Evolutionary conservation across 1,140 invertebrate genomes (phyloP), one percentile per base, ranked within the genome.

Genomic region (Zaprionus capensis): DNA sequence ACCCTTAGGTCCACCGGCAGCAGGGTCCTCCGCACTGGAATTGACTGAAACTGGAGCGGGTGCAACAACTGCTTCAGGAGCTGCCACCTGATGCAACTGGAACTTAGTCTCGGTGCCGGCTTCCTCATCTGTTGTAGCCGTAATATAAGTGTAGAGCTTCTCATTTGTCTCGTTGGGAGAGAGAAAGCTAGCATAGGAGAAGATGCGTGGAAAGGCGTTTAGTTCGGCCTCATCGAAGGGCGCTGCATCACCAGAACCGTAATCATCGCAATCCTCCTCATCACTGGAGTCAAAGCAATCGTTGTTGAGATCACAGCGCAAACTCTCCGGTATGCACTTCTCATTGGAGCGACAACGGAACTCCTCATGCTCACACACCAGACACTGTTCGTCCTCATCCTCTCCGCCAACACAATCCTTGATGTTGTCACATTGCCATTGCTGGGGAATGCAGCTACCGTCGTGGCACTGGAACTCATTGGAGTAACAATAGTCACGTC

Each of bases 211-310:
- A 70, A 91, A 92, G 2, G 82, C 82, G 62, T 92, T 92, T 6
- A 92, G 56, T 12, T 85, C 87, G 1, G 78, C 75, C 66, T 86
- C 86, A 58, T 92, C 82, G 5, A 91, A 91, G 20, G 80, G 76
- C 2, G 69, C 55, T 38, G 53, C 55, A 28, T 77, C 91, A n/a
- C 68, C 87, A 22, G 71, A 85, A 11, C 77, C 80, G 22, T 84
- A 86, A 0, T 90, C 87, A 28, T 91, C 84, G 91, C 95, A 94
- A 77, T 95, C 93, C 41, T 93, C 92, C 91, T 98, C 97, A 91
- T 98, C 97, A 76, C 97, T 96, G 1, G 95, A 96, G 71, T 95
- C 94, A 26, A 95, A 94, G 92, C 97, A 98, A 91, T 98, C 97
- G 7, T 94, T 93, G 91, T 97, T 96, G 14, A 95, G 95, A 91